phyloP scores from a whole-genome alignment of 2,888 invertebrate genomes.

The Brachypalpus laphriformis region DNA sequence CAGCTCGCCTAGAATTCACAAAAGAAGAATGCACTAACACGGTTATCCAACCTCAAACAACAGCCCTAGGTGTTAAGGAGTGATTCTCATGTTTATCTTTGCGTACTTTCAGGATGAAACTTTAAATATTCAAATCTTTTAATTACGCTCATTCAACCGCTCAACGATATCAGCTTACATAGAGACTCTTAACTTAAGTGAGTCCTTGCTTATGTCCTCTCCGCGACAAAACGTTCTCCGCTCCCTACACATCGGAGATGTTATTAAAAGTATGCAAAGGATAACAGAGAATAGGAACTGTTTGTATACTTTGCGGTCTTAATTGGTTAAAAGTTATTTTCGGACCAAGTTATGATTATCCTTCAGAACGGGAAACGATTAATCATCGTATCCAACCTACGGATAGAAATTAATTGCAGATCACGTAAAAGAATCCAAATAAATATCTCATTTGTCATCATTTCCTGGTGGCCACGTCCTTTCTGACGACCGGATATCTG shows the following conservation, averaged over 20 bases:
- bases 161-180: slow-evolving; percentile 47
- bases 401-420: slow-evolving; percentile 15
- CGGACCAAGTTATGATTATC: neutral
- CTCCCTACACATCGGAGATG: neutral
- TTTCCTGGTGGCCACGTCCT: slow-evolving; percentile 33
- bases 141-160: slow-evolving; percentile 62
- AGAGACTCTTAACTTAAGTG: neutral
- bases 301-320: neutral
- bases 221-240: neutral
- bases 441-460: slow-evolving; percentile 66
- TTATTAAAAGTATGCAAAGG: slow-evolving; percentile 9
- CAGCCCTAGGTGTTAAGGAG: neutral
- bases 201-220: slow-evolving; percentile 2
- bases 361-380: slow-evolving; percentile 8
- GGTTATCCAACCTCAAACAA: slow-evolving; percentile 14
- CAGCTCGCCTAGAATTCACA: slow-evolving; percentile 29
- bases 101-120: slow-evolving; percentile 44
- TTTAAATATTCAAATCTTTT: slow-evolving; percentile 67
- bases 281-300: neutral
- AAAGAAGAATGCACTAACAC: slow-evolving; percentile 60
- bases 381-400: slow-evolving; percentile 16
- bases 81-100: slow-evolving; percentile 40
- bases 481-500: neutral
- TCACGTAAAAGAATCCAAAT: slow-evolving; percentile 56
- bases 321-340: neutral